Evolutionary conservation across 1,140 invertebrate species (phyloP), one percentile per base, ranked within the genome.

Genomic region (Megathymus violae): DNA sequence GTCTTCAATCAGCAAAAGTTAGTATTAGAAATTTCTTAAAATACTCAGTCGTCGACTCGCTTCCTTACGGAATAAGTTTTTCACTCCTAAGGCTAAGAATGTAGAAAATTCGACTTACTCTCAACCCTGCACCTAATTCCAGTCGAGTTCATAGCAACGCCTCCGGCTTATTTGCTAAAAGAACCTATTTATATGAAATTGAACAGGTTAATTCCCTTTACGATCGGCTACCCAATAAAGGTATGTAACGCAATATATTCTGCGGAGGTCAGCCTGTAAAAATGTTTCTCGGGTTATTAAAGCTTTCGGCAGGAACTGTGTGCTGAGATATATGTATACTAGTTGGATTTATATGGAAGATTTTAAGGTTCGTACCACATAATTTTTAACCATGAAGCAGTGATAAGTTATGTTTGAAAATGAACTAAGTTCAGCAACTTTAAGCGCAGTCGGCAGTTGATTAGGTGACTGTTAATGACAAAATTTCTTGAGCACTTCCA

Each of bases 201-300:
- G 67, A 69, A 73, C 67, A 67, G 67, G 71, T 66, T 73, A 73
- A 73, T 73, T 67, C 71, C 51, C 51, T 73, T 69, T 69, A 67
- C 71, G 71, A 60, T 40, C 67, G 54, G 54, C 58, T 69, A 61
- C 64, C 67, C 64, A 69, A 73, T 69, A 69, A 73, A 73, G 71
- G 62, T 60, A 60, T 60, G 38, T 46, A 48, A 48, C 36, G 58
- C 67, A 65, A 69, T 69, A 69, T 69, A 65, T 69, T 64, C 56
- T 41, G 52, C 27, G 9, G 34, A 38, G 25, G 64, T 67, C 22
- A 22, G 34, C 13, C 36, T 27, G 38, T 56, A 56, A 56, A 52
- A 43, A 56, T 43, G 51, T 56, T 56, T 22, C 17, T 3, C 19
- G 14, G 51, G 51, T 43, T 43, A 56, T 43, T 56, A 43, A 40